Evolutionary conservation across 2,113 vertebrate genomes (phyloP).

Genomic region (Emydura subglobosa): DNA sequence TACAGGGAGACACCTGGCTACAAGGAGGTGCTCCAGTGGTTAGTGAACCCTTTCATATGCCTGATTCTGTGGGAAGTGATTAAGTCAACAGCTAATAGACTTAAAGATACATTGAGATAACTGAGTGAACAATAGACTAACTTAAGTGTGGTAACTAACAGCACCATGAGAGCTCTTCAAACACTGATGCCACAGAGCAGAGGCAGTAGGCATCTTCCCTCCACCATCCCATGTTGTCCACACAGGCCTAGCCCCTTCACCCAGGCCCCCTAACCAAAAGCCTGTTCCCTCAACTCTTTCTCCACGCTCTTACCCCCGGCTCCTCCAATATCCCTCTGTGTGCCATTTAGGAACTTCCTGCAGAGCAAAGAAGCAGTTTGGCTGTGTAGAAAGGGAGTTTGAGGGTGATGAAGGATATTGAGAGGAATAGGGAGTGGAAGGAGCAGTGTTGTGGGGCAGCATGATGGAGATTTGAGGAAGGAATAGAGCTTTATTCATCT

Average conservation of each 20-base stretch:
- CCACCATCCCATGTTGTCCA: not conserved
- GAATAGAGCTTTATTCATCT: not conserved
- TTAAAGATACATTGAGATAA: not conserved
- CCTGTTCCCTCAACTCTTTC: not conserved
- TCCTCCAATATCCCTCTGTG: not conserved
- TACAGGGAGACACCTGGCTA: not conserved
- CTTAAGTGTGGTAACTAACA: not conserved
- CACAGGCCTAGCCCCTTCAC: not conserved
- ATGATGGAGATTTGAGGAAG: not conserved
- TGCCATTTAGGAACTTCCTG: not conserved
- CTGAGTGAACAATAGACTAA: not conserved
- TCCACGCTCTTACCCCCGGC: not conserved
- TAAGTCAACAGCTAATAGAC: not conserved
- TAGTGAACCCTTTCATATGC: not conserved
- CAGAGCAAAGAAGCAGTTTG: not conserved
- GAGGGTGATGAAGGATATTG: not conserved
- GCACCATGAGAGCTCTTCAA: not conserved
- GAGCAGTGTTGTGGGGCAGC: not conserved
- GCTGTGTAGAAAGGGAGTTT: not conserved
- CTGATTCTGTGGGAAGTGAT: not conserved
- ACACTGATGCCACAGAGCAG: not conserved
- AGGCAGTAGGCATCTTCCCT: not conserved
- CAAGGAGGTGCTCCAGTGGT: not conserved
- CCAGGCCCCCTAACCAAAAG: not conserved
- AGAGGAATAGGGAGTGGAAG: not conserved